A percentile compares a stretch with the other conserved stretches of the same genome.
Conservation (phyloP, 2,113 vertebrate species). For the Irena cyanogastra region DNA sequence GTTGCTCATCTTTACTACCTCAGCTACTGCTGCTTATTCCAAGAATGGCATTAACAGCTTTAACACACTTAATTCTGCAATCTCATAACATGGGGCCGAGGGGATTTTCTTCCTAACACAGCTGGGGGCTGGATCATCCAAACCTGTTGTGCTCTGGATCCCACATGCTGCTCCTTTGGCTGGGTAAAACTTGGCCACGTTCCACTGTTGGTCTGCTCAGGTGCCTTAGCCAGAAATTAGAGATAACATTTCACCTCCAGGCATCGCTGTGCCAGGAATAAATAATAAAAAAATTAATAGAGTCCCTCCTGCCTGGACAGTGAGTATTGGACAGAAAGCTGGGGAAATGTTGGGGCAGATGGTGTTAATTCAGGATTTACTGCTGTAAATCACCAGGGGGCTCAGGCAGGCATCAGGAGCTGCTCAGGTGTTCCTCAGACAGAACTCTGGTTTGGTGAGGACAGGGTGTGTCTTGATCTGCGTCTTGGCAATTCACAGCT, state of each 20-base stretch:
- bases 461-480: neutral
- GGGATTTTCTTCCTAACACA: neutral
- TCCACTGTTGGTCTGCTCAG: neutral
- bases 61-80: neutral
- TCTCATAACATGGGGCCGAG: rapidly evolving
- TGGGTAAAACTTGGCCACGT: rapidly evolving
- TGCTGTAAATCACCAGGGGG: neutral
- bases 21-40: neutral
- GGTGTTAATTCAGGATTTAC: neutral
- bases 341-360: neutral
- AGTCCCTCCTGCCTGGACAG: neutral
- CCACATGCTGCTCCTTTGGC: neutral
- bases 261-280: rapidly evolving
- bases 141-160: neutral
- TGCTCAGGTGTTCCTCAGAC: neutral
- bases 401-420: neutral
- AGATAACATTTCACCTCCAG: neutral
- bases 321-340: neutral
- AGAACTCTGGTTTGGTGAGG: neutral
- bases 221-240: neutral
- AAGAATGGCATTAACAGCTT: neutral
- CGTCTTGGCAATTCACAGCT: neutral
- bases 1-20: neutral
- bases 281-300: neutral
- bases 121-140: neutral